A percentile compares a stretch with the other conserved stretches of the same genome.
phyloP scores from a whole-genome alignment of 2,888 invertebrate species.

The Agonopterix subpropinquella region DNA sequence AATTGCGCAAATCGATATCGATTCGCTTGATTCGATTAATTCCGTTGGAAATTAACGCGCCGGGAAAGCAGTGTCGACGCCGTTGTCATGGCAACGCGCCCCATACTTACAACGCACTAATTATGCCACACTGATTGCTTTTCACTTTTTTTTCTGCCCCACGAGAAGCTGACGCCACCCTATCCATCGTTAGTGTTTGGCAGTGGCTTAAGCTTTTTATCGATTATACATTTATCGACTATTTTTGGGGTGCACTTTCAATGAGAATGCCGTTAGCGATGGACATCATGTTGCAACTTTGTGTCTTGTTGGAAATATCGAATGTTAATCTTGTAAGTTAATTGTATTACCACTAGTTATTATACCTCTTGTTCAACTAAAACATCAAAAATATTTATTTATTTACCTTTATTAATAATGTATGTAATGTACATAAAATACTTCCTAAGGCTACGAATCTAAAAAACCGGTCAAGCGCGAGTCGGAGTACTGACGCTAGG shows the following conservation, averaged over 20 bases:
- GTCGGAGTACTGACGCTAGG: too few relatives aligned
- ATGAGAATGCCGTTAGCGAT: neutral
- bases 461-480: too few relatives aligned
- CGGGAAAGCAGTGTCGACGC: slow-evolving; percentile 63
- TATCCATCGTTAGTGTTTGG: slow-evolving; percentile 52
- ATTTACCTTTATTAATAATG: too few relatives aligned
- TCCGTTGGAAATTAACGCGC: slow-evolving; percentile 68
- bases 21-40: slow-evolving; percentile 69
- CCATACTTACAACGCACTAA: slow-evolving; percentile 74
- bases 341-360: too few relatives aligned
- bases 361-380: too few relatives aligned
- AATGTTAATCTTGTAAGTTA: too few relatives aligned
- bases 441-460: too few relatives aligned
- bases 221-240: slow-evolving; percentile 35
- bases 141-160: slow-evolving; percentile 69
- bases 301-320: too few relatives aligned
- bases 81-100: slow-evolving; percentile 67
- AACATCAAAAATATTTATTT: too few relatives aligned
- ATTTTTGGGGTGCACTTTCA: slow-evolving; percentile 3
- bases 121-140: slow-evolving; percentile 76
- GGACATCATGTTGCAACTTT: too few relatives aligned
- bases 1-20: slow-evolving; percentile 54
- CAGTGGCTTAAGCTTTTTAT: slow-evolving; percentile 30
- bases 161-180: slow-evolving; percentile 70
- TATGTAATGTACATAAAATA: too few relatives aligned